phyloP scores from a whole-genome alignment of 2,888 invertebrate genomes.

The Shargacucullia verbasci region DNA sequence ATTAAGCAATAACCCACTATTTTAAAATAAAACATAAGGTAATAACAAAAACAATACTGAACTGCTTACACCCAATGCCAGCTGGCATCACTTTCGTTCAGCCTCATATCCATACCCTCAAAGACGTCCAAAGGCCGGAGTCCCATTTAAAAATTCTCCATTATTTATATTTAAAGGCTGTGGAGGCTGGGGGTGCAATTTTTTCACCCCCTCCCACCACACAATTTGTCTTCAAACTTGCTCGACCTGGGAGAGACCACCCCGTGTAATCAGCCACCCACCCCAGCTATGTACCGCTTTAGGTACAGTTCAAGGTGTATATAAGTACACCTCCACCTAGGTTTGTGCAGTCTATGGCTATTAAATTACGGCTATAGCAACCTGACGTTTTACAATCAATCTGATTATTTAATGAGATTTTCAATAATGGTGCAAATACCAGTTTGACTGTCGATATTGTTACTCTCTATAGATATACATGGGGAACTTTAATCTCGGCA shows the following conservation, averaged over 20 bases:
- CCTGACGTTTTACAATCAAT: too few species aligned
- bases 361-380: too few species aligned
- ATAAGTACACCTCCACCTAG: slow-evolving; percentile 26
- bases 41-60: too few species aligned
- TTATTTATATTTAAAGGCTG: slow-evolving; percentile 73
- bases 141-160: slow-evolving; percentile 60
- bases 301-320: slow-evolving; percentile 70
- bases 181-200: slow-evolving; percentile 77
- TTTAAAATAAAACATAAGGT: too few species aligned
- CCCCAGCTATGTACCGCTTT: slow-evolving; percentile 72
- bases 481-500: too few species aligned
- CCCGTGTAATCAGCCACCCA: slow-evolving; percentile 66
- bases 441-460: too few species aligned
- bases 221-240: slow-evolving; percentile 83
- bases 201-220: slow-evolving; percentile 66
- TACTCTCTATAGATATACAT: too few species aligned
- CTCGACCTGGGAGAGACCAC: slow-evolving; percentile 69
- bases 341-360: neutral
- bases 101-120: neutral
- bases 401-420: too few species aligned
- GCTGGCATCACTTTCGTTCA: too few species aligned
- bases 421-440: too few species aligned
- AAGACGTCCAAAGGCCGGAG: slow-evolving; percentile 38
- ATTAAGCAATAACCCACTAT: too few species aligned
- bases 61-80: too few species aligned